Percentiles rank a stretch among this genome's conserved stretches.
Evolutionary conservation across 2,113 vertebrate species (phyloP).

Genomic region (Tauraco erythrolophus): DNA sequence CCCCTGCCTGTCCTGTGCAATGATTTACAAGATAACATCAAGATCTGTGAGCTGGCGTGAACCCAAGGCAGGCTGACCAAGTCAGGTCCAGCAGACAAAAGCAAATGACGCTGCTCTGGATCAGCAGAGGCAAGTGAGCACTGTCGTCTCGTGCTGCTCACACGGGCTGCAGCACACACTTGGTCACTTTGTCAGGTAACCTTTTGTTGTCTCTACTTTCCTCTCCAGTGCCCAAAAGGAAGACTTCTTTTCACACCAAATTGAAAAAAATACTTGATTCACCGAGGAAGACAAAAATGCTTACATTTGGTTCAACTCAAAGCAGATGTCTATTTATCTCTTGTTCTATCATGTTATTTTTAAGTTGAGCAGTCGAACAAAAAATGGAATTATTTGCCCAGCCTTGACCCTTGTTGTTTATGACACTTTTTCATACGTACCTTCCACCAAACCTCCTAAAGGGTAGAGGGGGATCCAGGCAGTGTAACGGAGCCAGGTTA

Average conservation of each 20-base stretch:
- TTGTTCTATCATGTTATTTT: neutral
- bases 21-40: neutral
- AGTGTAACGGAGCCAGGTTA: slow-evolving; percentile 95
- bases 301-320: neutral
- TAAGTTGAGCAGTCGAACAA: neutral
- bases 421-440: slow-evolving; percentile 66
- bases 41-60: neutral
- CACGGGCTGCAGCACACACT: neutral
- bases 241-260: neutral
- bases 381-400: neutral
- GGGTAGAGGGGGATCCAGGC: slow-evolving; percentile 95
- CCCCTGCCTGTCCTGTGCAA: neutral
- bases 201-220: neutral
- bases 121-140: neutral
- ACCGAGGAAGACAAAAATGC: neutral
- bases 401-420: neutral
- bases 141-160: accelerated
- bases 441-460: slow-evolving; percentile 90
- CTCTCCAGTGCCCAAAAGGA: neutral
- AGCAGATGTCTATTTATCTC: neutral
- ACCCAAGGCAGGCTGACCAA: neutral
- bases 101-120: neutral
- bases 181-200: neutral
- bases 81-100: neutral
- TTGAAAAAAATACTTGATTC: neutral